Evolutionary conservation across 2,113 vertebrate species (phyloP).

Genomic region (Salvelinus namaycush): DNA sequence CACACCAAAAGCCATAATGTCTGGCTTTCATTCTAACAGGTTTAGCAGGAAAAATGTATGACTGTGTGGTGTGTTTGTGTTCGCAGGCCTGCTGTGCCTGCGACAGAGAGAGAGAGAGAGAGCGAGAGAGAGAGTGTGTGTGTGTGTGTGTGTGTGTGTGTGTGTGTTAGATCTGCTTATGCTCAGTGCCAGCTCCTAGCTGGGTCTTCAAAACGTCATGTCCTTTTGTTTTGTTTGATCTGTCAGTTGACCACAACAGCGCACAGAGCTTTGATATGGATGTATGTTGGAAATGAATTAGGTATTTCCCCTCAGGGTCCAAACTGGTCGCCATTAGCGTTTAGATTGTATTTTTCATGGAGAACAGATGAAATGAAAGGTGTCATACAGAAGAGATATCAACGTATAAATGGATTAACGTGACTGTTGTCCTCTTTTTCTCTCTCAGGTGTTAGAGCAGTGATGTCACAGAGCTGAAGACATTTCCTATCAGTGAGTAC

Average conservation of each 20-base stretch:
- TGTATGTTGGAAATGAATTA: constrained; percentile 27
- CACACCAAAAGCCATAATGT: constrained; percentile 72
- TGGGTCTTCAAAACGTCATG: constrained; percentile 59
- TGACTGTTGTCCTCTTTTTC: constrained; percentile 43
- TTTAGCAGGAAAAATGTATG: constrained; percentile 69
- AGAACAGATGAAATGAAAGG: neutral
- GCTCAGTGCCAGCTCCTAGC: constrained; percentile 42
- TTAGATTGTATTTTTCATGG: neutral
- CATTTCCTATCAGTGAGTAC: constrained; percentile 83
- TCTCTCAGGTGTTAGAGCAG: constrained; percentile 81
- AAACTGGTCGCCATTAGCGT: constrained; percentile 13
- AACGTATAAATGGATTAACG: neutral
- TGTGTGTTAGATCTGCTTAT: neutral
- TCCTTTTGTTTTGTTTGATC: constrained; percentile 53
- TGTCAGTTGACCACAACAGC: constrained; percentile 52
- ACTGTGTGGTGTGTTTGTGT: constrained; percentile 15
- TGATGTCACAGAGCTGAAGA: constrained; percentile 88
- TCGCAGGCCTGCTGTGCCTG: neutral
- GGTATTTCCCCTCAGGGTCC: constrained; percentile 12
- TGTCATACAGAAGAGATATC: neutral
- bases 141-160: constrained; percentile 12
- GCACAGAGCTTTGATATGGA: constrained; percentile 45
- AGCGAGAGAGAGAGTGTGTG: neutral
- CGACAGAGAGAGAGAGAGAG: neutral
- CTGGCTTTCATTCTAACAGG: constrained; percentile 78